Conservation (phyloP, 2,113 vertebrate genomes). For the Aplodontia rufa region DNA sequence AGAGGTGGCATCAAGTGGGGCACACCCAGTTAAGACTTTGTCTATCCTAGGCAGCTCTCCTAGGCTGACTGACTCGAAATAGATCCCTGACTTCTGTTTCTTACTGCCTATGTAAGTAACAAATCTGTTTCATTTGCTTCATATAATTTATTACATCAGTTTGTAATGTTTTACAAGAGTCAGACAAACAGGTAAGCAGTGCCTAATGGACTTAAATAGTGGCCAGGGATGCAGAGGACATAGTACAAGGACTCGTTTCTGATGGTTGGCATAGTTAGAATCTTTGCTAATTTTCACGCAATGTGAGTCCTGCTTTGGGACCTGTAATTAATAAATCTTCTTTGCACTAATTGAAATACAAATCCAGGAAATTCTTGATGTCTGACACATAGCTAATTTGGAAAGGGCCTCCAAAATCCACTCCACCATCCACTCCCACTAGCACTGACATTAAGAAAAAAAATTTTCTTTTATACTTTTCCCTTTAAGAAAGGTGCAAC, state of each 20-base stretch:
- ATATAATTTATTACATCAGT: not conserved
- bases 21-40: too few relatives aligned
- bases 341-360: not conserved
- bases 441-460: not conserved
- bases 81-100: not conserved
- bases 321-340: not conserved
- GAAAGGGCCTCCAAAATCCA: not conserved
- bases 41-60: not conserved
- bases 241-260: not conserved
- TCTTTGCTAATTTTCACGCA: not conserved
- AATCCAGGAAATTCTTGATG: not conserved
- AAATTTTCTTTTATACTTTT: not conserved
- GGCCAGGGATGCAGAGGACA: not conserved
- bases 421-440: not conserved
- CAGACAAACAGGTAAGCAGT: not conserved
- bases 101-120: not conserved
- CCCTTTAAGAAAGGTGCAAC: not conserved
- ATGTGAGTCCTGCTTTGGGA: not conserved
- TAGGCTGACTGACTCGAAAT: not conserved
- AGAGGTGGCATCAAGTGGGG: not conserved
- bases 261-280: not conserved
- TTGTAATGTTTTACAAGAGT: not conserved
- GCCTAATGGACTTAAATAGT: too few relatives aligned
- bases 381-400: not conserved
- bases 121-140: accelerated